phyloP scores from a whole-genome alignment of 2,113 vertebrate genomes.

The Misgurnus anguillicaudatus region DNA sequence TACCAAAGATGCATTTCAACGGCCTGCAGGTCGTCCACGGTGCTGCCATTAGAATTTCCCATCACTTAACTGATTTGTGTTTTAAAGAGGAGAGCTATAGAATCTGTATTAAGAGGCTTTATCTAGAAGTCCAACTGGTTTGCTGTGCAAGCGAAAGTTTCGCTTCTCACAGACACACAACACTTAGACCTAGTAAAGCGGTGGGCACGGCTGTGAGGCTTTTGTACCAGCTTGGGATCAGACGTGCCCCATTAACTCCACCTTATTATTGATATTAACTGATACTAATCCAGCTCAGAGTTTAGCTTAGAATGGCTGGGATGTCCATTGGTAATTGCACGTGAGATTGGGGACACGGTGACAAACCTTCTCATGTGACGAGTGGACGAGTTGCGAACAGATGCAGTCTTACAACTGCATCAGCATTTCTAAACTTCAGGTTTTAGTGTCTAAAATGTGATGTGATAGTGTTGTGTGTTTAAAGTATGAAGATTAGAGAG shows the following conservation, averaged over 20 bases:
- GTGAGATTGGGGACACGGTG: slow-evolving; percentile 27
- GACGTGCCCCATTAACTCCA: slow-evolving; percentile 40
- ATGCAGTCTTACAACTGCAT: not conserved
- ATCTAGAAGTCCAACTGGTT: slow-evolving; percentile 61
- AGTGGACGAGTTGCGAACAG: not conserved
- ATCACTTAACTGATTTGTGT: slow-evolving; percentile 59
- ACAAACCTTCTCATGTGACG: not conserved
- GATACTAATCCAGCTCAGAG: slow-evolving; percentile 64
- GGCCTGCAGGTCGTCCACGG: slow-evolving; percentile 86
- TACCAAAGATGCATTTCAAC: slow-evolving; percentile 94
- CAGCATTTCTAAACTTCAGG: slow-evolving; percentile 14
- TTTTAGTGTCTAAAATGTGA: not conserved
- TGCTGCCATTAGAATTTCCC: slow-evolving; percentile 81
- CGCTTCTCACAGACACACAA: slow-evolving; percentile 72
- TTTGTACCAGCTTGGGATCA: slow-evolving; percentile 62
- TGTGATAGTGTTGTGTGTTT: too few relatives aligned
- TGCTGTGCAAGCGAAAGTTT: slow-evolving; percentile 68
- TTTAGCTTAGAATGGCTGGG: slow-evolving; percentile 55
- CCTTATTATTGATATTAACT: slow-evolving; percentile 60
- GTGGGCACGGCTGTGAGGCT: slow-evolving; percentile 29
- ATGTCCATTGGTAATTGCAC: slow-evolving; percentile 29
- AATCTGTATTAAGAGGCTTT: not conserved
- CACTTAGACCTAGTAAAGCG: slow-evolving; percentile 50
- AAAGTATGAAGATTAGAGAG: too few relatives aligned
- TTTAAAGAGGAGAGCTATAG: not conserved